Percentiles rank a stretch among this genome's conserved stretches.
phyloP scores from a whole-genome alignment of 2,797 vertebrate species.

The Gorsachius magnificus region DNA sequence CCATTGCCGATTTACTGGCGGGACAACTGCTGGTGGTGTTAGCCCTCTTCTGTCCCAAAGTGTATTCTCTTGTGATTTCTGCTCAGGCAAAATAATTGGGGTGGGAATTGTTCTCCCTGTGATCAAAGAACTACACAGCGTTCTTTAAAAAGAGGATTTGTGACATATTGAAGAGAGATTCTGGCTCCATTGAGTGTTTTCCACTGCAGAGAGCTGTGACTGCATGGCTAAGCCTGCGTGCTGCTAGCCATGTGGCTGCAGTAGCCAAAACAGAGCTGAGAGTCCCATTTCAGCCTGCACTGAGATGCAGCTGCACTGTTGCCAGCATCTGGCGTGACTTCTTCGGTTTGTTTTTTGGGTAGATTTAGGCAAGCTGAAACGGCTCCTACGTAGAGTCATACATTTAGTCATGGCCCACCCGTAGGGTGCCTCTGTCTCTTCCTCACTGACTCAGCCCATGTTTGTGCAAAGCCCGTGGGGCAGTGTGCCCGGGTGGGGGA shows the following conservation, averaged over 20 bases:
- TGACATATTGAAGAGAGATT: background rate
- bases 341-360: background rate
- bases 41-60: background rate
- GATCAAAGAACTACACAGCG: background rate
- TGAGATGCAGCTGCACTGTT: background rate
- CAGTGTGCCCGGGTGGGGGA: no score
- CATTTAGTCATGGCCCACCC: accelerated
- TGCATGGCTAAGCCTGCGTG: background rate
- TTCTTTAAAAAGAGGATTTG: background rate
- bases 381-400: background rate
- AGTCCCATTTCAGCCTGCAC: background rate
- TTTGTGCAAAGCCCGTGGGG: accelerated
- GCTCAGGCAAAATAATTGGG: background rate
- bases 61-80: background rate
- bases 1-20: background rate
- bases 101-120: background rate
- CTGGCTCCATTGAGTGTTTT: background rate
- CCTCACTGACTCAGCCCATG: accelerated
- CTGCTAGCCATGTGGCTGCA: accelerated
- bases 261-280: background rate
- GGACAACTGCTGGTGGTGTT: background rate
- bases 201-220: background rate
- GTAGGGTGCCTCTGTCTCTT: background rate
- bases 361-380: background rate
- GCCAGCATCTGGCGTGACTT: background rate